Evolutionary conservation across 2,797 vertebrate genomes (phyloP), one percentile per base, ranked within the genome.

Genomic region (Acanthis flammea): DNA sequence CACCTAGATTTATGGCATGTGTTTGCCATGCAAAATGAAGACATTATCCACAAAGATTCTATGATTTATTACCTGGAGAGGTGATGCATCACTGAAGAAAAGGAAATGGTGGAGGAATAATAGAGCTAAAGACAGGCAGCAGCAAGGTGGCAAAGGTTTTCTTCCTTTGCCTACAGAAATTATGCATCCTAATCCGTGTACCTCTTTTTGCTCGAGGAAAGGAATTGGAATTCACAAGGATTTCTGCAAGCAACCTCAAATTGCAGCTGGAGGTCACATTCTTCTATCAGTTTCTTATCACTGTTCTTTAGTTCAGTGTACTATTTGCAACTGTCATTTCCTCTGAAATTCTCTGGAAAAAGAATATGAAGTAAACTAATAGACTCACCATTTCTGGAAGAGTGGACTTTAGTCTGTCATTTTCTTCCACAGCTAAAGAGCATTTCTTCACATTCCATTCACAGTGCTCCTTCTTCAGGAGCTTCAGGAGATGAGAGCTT

Each of bases 1-100:
- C 86, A 78, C 58, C 67, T 87, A 74, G 61, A 96, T 94, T 95
- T 92, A 96, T 77, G 76, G 73, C 58, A 53, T 47, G 25, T 90
- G 63, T 95, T 95, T 90, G 44, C 41, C 75, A 89, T 89, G 88
- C 87, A 90, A 96, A 95, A 95, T 88, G 88, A 96, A 95, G 88
- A 86, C n/a, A 94, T 96, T 94, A 95, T 83, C 94, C 67, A 94
- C 39, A 88, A 78, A 95, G 62, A 86, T 90, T 66, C 88, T 58
- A 41, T 92, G 86, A 96, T 95, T 96, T 94, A 92, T 90, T 71
- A 86, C 65, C 67, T 53, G 60, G 25, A 90, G 45, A 57, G 81
- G 45, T 94, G 83, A 91, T 92, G 88, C 71, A 90, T 90, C 91
- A 90, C 37, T 60, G 53, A 79, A 72, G 44, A 95, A 95, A 91